Base-by-base conservation (phyloP, 2,113 vertebrate species). In the Eonycteris spelaea region DNA sequence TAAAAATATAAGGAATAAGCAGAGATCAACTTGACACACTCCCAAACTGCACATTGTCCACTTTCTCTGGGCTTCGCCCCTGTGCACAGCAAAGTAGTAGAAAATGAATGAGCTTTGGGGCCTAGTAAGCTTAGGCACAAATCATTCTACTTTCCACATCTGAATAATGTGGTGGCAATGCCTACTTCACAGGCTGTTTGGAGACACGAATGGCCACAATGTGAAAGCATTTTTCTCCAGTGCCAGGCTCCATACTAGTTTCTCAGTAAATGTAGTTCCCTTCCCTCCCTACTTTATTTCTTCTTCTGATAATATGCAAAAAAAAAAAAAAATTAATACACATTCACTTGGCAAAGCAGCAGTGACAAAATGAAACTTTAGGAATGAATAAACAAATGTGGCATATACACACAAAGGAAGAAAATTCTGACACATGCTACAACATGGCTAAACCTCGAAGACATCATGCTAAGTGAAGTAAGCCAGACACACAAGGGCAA, bases 261-360 rank as follows among this genome's bases (percentile, higher is more conserved):
- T 92, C 51, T 67, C 53, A 95, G 4, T 35, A 45, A 57, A 88
- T 9, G 5, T 55, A 48, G 16, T 67, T 35, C 7, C 35, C 16
- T 61, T 80, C 40, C 21, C 26, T 92, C 38, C 24, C 7, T 40
- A 22, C 10, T 59, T 86, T 83, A 79, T 75, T 70, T 90, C 30
- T 88, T 90, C 55, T 73, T 78, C 40, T 83, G 28, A 53, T 33
- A 48, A 53, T 74, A 74, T 13, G 14, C 53, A 67, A 87, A 96
- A 75, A 88, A 3, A 12, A 75, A 88, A 4, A 12, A 11, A 61
- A 40, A 40, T 61, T 61, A 96, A 57, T 55, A 16, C 51, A 77
- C 21, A 45, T 79, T 82, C 45, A 74, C 40, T 73, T 80, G 12
- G 38, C 59, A 35, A 77, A 30, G 28, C n/a, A 75, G 26, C 2